A percentile compares a stretch with the other conserved stretches of the same genome.
phyloP scores from a whole-genome alignment of 1,140 invertebrate genomes.

The Nephila pilipes region DNA sequence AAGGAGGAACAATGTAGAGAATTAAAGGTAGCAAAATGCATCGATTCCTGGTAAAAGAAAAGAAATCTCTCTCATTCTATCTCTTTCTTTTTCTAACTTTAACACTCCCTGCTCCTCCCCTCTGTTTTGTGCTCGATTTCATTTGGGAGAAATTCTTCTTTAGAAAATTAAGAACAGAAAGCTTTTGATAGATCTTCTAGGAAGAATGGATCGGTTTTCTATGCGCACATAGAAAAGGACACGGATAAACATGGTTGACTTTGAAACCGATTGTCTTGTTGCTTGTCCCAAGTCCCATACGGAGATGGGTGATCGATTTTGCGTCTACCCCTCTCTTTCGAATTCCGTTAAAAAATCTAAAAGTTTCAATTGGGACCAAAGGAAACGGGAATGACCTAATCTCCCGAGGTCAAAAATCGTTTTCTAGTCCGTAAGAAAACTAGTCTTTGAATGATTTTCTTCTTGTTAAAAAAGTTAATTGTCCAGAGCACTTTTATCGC shows the following conservation, averaged over 20 bases:
- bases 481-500: neutral
- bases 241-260: conserved; percentile 22
- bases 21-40: conserved; percentile 56
- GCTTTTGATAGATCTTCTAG: conserved; percentile 43
- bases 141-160: conserved; percentile 64
- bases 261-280: conserved; percentile 34
- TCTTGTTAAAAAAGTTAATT: neutral
- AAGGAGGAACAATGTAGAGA: conserved; percentile 34
- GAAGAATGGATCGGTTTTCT: conserved; percentile 44
- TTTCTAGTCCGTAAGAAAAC: neutral
- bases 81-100: conserved; percentile 19
- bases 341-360: conserved; percentile 34
- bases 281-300: conserved; percentile 22
- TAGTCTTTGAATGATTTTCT: neutral
- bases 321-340: neutral
- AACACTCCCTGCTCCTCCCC: neutral
- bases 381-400: conserved; percentile 11
- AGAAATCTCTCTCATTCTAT: neutral
- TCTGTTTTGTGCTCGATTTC: conserved; percentile 40
- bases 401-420: conserved; percentile 9
- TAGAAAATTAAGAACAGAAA: conserved; percentile 38
- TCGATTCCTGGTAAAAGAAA: conserved; percentile 30
- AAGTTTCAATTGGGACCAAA: neutral
- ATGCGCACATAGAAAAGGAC: neutral
- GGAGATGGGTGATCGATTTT: conserved; percentile 8